Conservation (phyloP, 2,888 invertebrate species). For the Pollenia amentaria region DNA sequence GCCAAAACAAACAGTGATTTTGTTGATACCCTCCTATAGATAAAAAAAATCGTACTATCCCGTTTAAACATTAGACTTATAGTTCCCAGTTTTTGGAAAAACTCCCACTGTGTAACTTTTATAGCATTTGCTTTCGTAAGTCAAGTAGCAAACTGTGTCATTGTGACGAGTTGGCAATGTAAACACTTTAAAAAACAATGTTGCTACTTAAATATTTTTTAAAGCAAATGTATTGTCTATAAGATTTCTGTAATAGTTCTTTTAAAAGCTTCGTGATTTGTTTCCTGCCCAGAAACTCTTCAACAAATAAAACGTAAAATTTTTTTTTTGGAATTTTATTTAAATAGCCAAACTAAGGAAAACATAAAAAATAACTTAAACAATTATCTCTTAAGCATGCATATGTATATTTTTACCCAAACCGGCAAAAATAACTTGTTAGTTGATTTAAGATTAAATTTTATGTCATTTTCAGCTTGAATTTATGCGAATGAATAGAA, state of each 20-base stretch:
- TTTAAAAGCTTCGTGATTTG: constrained; percentile 36
- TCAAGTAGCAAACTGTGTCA: constrained; percentile 57
- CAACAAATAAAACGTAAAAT: too few relatives aligned
- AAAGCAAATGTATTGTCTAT: constrained; percentile 56
- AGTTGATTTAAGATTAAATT: constrained; percentile 48
- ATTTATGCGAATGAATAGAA: constrained; percentile 2
- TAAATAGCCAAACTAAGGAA: too few relatives aligned
- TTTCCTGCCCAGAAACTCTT: background rate
- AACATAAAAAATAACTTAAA: too few relatives aligned
- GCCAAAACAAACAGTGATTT: too few relatives aligned
- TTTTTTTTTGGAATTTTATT: too few relatives aligned
- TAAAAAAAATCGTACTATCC: too few relatives aligned
- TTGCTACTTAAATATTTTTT: constrained; percentile 41
- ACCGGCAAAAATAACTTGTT: background rate
- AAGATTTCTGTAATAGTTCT: constrained; percentile 73
- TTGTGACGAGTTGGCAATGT: constrained; percentile 74
- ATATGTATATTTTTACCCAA: background rate
- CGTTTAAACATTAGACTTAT: too few relatives aligned
- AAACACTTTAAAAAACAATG: constrained; percentile 78
- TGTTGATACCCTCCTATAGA: too few relatives aligned
- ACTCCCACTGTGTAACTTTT: too few relatives aligned
- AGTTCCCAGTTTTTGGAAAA: too few relatives aligned
- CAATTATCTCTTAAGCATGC: background rate
- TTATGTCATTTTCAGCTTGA: constrained; percentile 52
- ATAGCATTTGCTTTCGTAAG: constrained; percentile 28